These are phyloP conservation scores for Myxocyprinus asiaticus DNA, from an alignment of 2,113 vertebrate species.

Conservation along the genomic window DNA sequence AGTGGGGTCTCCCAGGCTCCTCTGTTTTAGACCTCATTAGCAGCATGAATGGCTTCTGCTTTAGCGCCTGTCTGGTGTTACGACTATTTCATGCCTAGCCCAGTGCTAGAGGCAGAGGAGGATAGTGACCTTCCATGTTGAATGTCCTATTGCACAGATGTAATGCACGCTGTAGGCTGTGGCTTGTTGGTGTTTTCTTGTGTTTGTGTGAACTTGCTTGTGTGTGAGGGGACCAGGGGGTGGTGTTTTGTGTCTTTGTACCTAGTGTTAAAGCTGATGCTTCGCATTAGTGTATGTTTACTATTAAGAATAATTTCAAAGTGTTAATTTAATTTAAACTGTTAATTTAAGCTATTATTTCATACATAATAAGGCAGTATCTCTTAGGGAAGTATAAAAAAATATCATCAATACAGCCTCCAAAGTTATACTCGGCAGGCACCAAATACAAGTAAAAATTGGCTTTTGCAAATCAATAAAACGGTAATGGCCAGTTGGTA, in stretches of 20 bases:
- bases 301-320: too few species aligned
- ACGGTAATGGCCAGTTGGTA: too few species aligned
- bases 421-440: too few species aligned
- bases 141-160: slow-evolving; percentile 55
- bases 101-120: slow-evolving; percentile 60
- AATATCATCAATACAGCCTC: too few species aligned
- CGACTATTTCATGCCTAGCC: slow-evolving; percentile 71
- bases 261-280: too few species aligned
- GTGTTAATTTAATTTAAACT: too few species aligned
- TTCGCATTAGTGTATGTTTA: too few species aligned
- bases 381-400: too few species aligned
- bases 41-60: slow-evolving; percentile 63
- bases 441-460: too few species aligned
- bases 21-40: slow-evolving; percentile 77
- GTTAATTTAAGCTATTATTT: too few species aligned
- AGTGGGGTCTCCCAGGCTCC: slow-evolving; percentile 57
- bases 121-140: slow-evolving; percentile 68
- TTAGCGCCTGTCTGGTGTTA: slow-evolving; percentile 66
- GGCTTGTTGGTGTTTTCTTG: neutral
- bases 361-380: too few species aligned
- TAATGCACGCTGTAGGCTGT: slow-evolving; percentile 17
- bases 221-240: neutral
- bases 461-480: too few species aligned
- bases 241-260: neutral
- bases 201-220: neutral